Evolutionary conservation across 2,113 vertebrate species (phyloP), one percentile per base, ranked within the genome.

Genomic region (Crocuta crocuta): DNA sequence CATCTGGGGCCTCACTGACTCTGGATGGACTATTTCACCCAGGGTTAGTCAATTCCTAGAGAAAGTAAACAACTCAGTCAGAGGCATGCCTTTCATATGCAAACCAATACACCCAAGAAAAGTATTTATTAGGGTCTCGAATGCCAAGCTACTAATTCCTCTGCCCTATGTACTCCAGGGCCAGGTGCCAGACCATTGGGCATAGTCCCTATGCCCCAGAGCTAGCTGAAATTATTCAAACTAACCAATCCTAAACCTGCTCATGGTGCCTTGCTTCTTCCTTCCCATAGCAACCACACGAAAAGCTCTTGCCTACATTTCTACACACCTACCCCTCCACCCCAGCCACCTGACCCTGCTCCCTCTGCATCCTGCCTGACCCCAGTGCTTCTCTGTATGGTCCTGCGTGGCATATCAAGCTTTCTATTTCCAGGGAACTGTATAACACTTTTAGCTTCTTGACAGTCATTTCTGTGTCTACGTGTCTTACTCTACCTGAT

Each of bases 371-470:
- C 53, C 80, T 19, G 3, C 21, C 31, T 31, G 8, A 66, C 9
- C 33, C 9, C 0, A 11, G 4, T 21, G 50, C 73, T 92, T 45
- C 28, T 11, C 10, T 4, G 4, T 4, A 9, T 7, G 11, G 0
- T 21, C 73, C 53, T 15, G 48, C 2, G 21, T 2, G n/a, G 39
- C 1, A 6, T 1, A 5, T 16, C 21, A 19, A 12, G 12, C n/a
- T 80, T 78, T 43, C 11, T 43, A 6, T 58, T 94, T 89, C 43
- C 28, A 19, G 55, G 61, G 35, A 96, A 58, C 23, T 21, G 21
- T 78, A 65, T 78, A 55, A 31, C 63, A 31, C 21, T 70, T 39
- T 81, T 61, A 55, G 50, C 66, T 58, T 65, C 28, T 10, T 21
- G 23, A 31, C 15, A 13, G 33, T 94, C 33, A 70, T 39, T 63